Evolutionary conservation across 2,113 vertebrate species (phyloP), one percentile per base, ranked within the genome.

Genomic region (Cisticola juncidis): DNA sequence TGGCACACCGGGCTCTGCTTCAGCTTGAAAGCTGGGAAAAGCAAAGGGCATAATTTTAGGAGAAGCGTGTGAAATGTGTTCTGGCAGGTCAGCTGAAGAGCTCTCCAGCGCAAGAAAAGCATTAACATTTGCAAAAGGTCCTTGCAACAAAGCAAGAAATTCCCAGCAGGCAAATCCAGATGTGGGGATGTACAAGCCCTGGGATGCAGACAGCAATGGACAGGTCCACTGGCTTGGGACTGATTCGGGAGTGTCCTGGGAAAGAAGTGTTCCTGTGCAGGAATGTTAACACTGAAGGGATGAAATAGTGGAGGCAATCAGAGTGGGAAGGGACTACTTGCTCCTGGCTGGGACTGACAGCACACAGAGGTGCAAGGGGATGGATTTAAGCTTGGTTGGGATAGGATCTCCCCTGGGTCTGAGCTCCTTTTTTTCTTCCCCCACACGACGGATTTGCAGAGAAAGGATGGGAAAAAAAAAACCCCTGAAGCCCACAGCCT

Each of bases 111-210:
- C 89, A 85, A 86, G 70, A 89, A 95, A 96, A 95, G 70, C 91
- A 96, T 97, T 97, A 96, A 96, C 95, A 97, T 96, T 97, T 96
- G 89, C 81, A 69, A 96, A 95, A 96, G 95, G 95, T 97, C 96
- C 95, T 74, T 54, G 65, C 57, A 60, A 96, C 85, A 88, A 77
- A 81, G 89, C 69, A 56, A 89, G 88, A 66, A 38, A 71, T 15
- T 93, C 76, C 94, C 86, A 57, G 83, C 65, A 64, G 91, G 96
- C 92, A 92, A 95, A 94, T 64, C 69, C 94, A 50, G 53, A 93
- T 57, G 60, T 51, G 64, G 60, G 44, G 35, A 66, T 29, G 48
- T 40, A 42, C 19, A 42, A 77, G 23, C 13, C 17, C 50, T 1
- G 7, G 42, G 80, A 33, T 66, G 68, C 22, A 42, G 44, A 62